phyloP scores from a whole-genome alignment of 2,797 vertebrate genomes.

The Muscicapa comitata region DNA sequence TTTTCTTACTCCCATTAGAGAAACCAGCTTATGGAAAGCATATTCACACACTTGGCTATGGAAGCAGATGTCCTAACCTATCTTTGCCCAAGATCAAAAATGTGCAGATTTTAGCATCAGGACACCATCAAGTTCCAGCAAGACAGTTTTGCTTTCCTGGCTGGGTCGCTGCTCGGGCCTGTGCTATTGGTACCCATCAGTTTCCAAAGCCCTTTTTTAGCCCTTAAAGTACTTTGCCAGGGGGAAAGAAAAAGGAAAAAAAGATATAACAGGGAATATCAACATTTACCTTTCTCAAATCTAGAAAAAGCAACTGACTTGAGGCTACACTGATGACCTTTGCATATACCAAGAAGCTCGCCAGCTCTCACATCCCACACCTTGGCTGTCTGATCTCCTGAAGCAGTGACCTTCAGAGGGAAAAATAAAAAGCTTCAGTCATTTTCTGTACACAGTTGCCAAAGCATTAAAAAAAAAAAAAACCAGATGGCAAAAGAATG shows the following conservation, averaged over 20 bases:
- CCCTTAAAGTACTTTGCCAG: neutral
- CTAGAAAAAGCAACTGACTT: slow-evolving; percentile 92
- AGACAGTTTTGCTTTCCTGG: neutral
- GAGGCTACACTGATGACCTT: slow-evolving; percentile 95
- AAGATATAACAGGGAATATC: neutral
- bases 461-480: slow-evolving; percentile 44
- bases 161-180: neutral
- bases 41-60: neutral
- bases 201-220: neutral
- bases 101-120: neutral
- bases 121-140: neutral
- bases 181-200: neutral
- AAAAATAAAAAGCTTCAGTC: slow-evolving; percentile 6
- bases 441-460: neutral
- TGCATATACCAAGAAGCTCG: slow-evolving; percentile 89
- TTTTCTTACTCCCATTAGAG: neutral
- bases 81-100: neutral
- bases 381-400: slow-evolving; percentile 93
- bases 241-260: neutral
- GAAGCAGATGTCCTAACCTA: neutral
- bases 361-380: slow-evolving; percentile 90
- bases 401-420: slow-evolving; percentile 88
- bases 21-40: neutral
- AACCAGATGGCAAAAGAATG: slow-evolving; percentile 7
- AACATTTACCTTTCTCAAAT: slow-evolving; percentile 85